Conservation (phyloP, 2,113 vertebrate genomes). For the Hydrolagus affinis region DNA sequence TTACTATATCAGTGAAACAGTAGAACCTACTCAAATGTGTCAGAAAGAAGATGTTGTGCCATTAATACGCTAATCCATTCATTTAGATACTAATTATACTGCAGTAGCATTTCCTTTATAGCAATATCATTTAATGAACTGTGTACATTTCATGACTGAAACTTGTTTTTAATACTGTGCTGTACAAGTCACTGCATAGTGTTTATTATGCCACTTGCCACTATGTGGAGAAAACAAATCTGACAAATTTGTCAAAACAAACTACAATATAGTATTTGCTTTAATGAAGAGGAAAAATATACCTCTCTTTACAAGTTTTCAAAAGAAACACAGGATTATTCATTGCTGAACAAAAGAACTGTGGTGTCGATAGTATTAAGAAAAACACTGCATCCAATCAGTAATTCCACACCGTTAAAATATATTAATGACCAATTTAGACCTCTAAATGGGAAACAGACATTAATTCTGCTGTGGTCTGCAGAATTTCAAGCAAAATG, state of each 20-base stretch:
- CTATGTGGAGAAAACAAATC: not conserved
- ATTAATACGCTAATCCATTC: not conserved
- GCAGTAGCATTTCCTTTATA: not conserved
- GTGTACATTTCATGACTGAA: not conserved
- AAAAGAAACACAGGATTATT: too few species aligned
- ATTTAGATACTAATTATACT: slow-evolving; percentile 3
- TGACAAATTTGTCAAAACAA: not conserved
- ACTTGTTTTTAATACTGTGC: slow-evolving; percentile 4
- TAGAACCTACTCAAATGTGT: not conserved
- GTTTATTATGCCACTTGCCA: slow-evolving; percentile 11
- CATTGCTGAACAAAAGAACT: too few species aligned
- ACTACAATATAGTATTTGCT: too few species aligned
- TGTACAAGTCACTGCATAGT: not conserved
- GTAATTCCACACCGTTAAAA: too few species aligned
- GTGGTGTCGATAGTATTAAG: too few species aligned
- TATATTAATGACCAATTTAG: too few species aligned
- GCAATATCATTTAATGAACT: not conserved
- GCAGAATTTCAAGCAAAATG: too few species aligned
- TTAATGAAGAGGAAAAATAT: too few species aligned
- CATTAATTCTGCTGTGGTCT: too few species aligned
- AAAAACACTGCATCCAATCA: too few species aligned
- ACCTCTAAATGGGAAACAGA: too few species aligned
- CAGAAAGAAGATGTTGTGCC: not conserved
- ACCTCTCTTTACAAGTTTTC: too few species aligned
- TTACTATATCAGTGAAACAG: not conserved